Base-by-base conservation (phyloP, 2,888 invertebrate species). In the Callinectes sapidus region DNA sequence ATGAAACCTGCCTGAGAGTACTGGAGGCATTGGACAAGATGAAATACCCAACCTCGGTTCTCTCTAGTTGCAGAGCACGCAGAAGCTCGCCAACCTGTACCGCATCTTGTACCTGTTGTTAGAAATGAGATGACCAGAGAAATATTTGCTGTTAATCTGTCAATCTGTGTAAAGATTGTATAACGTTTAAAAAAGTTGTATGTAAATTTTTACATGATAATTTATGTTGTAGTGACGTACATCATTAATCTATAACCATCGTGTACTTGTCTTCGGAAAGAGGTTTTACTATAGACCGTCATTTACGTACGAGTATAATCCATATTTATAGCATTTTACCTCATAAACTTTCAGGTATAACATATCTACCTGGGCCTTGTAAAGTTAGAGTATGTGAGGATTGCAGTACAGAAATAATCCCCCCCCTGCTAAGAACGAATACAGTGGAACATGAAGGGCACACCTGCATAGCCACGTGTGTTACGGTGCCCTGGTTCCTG, bases 41-140 rank as follows among this genome's bases (percentile, higher is more conserved):
- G 91, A 94, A 95, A 85, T 95, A 95, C 14, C 95, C 95, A 42
- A 95, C 94, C 87, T 95, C 95, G 10, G 95, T 95, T 14, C 97
- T 95, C 95, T 97, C 97, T 23, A 96, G 95, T 95, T 96, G 96
- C 6, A 97, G 81, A 8, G 92, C 92, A 10, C 92, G 35, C 39
- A 92, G 86, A 14, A 93, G 81, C 85, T 88, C 55, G 0, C 92
- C 92, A 55, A 93, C 89, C 61, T 93, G 90, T 1, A 93, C 92
- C 6, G 92, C 90, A 66, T 93, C 90, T 32, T 93, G 87, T 55
- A 93, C 91, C 92, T 93, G 28, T 81, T 28, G 2, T 71, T 28
- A 28, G 28, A 2, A 71, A 71, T 71, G 28, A 28, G 28, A 71
- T 71, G 28, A 28, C 13, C 71, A 10, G 28, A 71, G 10, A 28